These are phyloP conservation scores for Pteronura brasiliensis DNA, from an alignment of 2,113 vertebrate genomes.

Conservation along the genomic window DNA sequence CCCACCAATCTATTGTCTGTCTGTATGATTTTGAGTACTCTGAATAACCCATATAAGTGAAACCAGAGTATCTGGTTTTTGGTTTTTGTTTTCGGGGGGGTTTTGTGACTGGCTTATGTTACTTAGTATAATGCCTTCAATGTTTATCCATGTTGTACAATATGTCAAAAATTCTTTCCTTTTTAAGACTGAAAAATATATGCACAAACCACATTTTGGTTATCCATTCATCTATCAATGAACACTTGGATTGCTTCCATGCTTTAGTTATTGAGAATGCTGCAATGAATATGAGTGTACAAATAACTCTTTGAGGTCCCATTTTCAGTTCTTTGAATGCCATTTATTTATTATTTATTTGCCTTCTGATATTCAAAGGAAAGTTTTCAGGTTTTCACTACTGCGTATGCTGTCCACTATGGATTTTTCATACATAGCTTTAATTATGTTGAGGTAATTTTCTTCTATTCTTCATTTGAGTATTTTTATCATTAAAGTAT, in stretches of 20 bases:
- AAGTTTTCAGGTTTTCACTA: not conserved
- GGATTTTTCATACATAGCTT: not conserved
- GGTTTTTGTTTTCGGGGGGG: rapidly evolving
- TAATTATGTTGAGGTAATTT: not conserved
- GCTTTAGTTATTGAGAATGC: not conserved
- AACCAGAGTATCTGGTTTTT: not conserved
- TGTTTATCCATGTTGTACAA: not conserved
- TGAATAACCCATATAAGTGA: not conserved
- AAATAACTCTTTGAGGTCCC: not conserved
- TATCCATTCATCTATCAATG: not conserved
- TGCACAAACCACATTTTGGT: not conserved
- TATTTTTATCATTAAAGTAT: not conserved
- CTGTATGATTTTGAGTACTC: not conserved
- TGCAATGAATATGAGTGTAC: not conserved
- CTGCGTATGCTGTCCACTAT: not conserved
- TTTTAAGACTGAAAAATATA: not conserved
- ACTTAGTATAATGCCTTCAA: not conserved
- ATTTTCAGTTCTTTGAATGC: not conserved
- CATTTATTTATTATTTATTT: not conserved
- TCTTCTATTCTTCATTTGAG: not conserved
- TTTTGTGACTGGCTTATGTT: not conserved
- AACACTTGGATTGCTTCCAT: not conserved
- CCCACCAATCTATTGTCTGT: not conserved
- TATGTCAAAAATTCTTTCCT: not conserved
- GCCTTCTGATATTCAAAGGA: not conserved